Evolutionary conservation across 2,113 vertebrate genomes (phyloP).

Genomic region (Poeciliopsis retropinna): DNA sequence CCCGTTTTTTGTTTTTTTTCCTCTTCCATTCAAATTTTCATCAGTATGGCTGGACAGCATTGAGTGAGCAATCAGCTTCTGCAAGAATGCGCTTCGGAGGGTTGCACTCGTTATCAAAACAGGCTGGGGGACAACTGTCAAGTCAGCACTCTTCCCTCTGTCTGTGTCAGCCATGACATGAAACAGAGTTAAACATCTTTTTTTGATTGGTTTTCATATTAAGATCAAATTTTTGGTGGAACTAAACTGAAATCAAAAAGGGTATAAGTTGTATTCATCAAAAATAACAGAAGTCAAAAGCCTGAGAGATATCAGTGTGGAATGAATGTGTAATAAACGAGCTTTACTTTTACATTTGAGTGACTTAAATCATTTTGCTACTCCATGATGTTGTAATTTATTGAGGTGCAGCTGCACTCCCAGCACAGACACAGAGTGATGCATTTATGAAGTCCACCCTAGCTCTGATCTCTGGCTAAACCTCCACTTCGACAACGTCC

Average conservation of each 20-base stretch:
- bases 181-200: neutral
- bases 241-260: neutral
- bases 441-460: neutral
- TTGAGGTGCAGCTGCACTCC: neutral
- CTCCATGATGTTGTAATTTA: neutral
- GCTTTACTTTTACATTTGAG: too few relatives aligned
- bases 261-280: neutral
- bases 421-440: neutral
- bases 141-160: neutral
- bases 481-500: slow-evolving; percentile 65
- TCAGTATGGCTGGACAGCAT: too few relatives aligned
- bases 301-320: neutral
- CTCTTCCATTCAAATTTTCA: too few relatives aligned
- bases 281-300: neutral
- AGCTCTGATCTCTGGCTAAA: slow-evolving; percentile 37
- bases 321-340: neutral
- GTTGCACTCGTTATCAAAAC: neutral
- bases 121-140: neutral
- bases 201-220: neutral
- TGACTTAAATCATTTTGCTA: too few relatives aligned
- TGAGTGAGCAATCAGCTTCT: too few relatives aligned
- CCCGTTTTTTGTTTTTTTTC: too few relatives aligned
- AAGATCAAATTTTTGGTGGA: neutral
- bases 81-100: too few relatives aligned
- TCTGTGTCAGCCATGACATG: neutral